These are phyloP conservation scores for Fissipunctia ypsillon DNA, from an alignment of 2,888 invertebrate genomes.

Conservation along the genomic window DNA sequence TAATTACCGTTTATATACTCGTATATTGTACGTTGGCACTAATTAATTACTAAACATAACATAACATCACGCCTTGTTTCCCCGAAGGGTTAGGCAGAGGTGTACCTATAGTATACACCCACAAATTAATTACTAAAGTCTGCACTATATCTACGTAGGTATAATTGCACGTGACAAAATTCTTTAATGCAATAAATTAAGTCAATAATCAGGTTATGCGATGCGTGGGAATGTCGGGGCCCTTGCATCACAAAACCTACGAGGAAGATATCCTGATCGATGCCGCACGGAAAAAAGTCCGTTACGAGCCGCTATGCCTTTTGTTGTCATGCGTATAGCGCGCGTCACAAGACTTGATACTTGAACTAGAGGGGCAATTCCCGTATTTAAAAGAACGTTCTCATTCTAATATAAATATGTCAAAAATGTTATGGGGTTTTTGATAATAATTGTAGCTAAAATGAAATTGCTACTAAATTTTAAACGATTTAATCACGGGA, in stretches of 20 bases:
- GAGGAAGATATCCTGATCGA: conserved; percentile 84
- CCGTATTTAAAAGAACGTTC: not conserved
- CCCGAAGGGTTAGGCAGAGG: no score
- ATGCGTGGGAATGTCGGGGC: conserved; percentile 83
- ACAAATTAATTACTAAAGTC: no score
- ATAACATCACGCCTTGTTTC: no score
- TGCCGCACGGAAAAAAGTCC: conserved; percentile 83
- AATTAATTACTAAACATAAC: no score
- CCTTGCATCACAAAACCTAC: conserved; percentile 76
- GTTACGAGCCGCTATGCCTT: conserved; percentile 86
- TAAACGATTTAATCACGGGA: not conserved
- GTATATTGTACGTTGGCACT: not conserved
- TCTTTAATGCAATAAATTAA: conserved; percentile 46
- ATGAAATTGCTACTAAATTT: not conserved
- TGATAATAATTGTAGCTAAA: not conserved
- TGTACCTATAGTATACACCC: no score
- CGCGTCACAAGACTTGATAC: conserved; percentile 72
- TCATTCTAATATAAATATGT: not conserved
- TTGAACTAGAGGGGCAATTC: conserved; percentile 43
- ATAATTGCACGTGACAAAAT: conserved; percentile 40
- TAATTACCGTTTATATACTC: not conserved
- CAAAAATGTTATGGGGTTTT: not conserved
- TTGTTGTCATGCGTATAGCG: conserved; percentile 79
- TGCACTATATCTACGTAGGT: not conserved
- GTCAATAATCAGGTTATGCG: conserved; percentile 65